Evolutionary conservation across 2,888 invertebrate species (phyloP), one percentile per base, ranked within the genome.

Genomic region (Oscheius onirici): DNA sequence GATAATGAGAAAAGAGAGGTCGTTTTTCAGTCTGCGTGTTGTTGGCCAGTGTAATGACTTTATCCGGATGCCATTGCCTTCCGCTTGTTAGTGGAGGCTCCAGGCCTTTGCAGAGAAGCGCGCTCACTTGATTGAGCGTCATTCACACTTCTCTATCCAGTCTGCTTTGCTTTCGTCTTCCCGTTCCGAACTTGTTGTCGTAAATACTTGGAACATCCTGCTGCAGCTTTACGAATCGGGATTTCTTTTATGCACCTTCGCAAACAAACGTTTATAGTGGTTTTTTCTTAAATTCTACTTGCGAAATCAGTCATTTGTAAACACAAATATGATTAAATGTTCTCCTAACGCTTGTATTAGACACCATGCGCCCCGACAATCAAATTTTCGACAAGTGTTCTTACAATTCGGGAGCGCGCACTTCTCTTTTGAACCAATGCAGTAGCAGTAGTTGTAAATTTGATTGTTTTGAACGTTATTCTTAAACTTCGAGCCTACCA

Each of bases 31-130:
- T 22, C 24, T 63, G 63, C 63, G 63, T 63, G 63, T 63, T 63
- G 63, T 63, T 17, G 49, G 49, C 22, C 63, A 63, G 63, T 63
- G 63, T 63, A 63, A 63, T 63, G 63, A 63, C 63, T 63, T 63
- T 63, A 63, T 63, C 63, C 63, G 63, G 63, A 63, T 63, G 63
- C 63, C 63, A 63, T 63, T 46, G 63, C 63, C 63, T 63, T 63
- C 63, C 63, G 63, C 63, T 63, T 63, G 63, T 63, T 63, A 63
- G 34, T 34, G 34, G 63, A 49, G 26, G 11, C 24, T 17, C 63
- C 41, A 22, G 55, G 60, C 60, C 17, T 26, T 60, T 34, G 34
- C 34, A 26, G 17, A 60, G 60, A 24, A 11, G 26, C 20, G 13
- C 63, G 22, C n/a, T 63, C 49, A n/a, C 63, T 17, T 63, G 63